Evolutionary conservation across 2,888 invertebrate species (phyloP), one percentile per base, ranked within the genome.

Genomic region (Fissipunctia ypsillon): DNA sequence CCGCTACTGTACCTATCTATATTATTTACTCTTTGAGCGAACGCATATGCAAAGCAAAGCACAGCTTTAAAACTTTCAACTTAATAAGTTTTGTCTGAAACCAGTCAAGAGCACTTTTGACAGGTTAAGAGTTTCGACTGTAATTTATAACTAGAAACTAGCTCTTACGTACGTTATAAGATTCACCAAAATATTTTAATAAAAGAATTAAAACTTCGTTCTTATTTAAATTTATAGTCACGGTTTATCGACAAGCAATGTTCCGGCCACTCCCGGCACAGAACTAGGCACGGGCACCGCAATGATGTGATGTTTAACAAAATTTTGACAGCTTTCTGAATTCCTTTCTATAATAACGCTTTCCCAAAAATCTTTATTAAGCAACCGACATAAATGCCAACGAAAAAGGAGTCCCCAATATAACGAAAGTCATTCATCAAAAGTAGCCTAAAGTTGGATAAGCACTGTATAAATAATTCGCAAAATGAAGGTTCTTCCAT

Each of bases 401-500:
- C 41, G 31, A 72, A 69, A 66, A 69, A 66, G 22, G 61, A 69
- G 22, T 73, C 68, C 41, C 71, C 61, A 59, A 78, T 80, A 80
- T 89, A 84, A 87, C 85, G 85, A 88, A 87, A 87, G 88, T 90
- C 89, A 91, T 93, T 92, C 90, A 93, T 93, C 92, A 92, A 87
- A 63, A 73, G 68, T 60, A 69, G 69, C 75, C 76, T 76, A 66
- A 80, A 87, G 81, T 80, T 79, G 89, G 89, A 90, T 91, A 91
- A 89, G 88, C 91, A 83, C 84, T 87, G 91, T 91, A 93, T 93
- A 92, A 93, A 92, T 93, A 93, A 91, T 92, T 91, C 90, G 84
- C 80, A 88, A 91, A 92, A 93, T 91, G 91, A 91, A 91, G 91
- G 90, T 93, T 89, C 91, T 86, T 87, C 79, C 85, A 84, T 90